These are phyloP conservation scores for Girardinus metallicus DNA, from an alignment of 2,797 vertebrate species.

Conservation along the genomic window DNA sequence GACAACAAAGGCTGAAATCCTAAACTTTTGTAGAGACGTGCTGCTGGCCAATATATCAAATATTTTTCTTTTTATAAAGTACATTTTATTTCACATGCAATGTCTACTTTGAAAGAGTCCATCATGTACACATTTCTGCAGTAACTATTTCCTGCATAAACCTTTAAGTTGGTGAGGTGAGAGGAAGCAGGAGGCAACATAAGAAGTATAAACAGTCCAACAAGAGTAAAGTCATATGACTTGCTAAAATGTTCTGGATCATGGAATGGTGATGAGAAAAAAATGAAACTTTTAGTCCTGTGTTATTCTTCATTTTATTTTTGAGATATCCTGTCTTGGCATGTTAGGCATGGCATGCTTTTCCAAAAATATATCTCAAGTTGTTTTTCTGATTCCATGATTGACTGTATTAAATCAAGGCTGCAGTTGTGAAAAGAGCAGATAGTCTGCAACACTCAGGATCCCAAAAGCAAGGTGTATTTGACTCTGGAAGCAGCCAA, in stretches of 20 bases:
- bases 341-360: not conserved
- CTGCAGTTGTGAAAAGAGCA: not conserved
- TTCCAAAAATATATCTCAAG: not conserved
- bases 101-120: not conserved
- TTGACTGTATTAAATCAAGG: not conserved
- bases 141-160: not conserved
- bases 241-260: not conserved
- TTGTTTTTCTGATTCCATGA: not conserved
- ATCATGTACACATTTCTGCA: not conserved
- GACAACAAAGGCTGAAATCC: not conserved
- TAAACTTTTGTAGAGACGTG: not conserved
- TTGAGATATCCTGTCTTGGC: not conserved
- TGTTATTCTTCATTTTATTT: not conserved
- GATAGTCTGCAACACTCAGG: not conserved
- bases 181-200: not conserved
- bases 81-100: not conserved
- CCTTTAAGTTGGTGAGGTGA: not conserved
- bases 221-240: not conserved
- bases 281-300: not conserved
- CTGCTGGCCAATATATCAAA: not conserved
- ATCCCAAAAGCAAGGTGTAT: not conserved
- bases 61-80: not conserved
- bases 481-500: not conserved
- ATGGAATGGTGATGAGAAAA: not conserved
- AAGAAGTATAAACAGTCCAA: not conserved